Conservation (phyloP, 2,797 vertebrate species). For the Threskiornis aethiopicus region DNA sequence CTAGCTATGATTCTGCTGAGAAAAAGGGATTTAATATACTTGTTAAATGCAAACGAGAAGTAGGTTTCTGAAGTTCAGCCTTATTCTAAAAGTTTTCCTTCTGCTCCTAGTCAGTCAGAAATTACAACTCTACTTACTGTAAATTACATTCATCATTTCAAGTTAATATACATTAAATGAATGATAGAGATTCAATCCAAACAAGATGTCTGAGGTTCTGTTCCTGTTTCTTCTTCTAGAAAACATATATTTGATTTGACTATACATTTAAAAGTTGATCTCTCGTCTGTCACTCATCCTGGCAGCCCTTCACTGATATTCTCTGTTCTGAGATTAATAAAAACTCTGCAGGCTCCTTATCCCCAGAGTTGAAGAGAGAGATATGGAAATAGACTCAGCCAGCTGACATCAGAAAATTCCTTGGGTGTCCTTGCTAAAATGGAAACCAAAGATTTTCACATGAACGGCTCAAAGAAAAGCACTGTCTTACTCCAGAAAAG, state of each 20-base stretch:
- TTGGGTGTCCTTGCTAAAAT: not conserved
- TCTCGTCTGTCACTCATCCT: not conserved
- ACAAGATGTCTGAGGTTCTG: not conserved
- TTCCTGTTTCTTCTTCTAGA: not conserved
- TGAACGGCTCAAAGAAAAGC: not conserved
- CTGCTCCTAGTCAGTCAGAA: not conserved
- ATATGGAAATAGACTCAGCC: not conserved
- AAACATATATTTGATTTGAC: conserved; percentile 15
- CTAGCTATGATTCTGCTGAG: not conserved
- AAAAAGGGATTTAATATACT: not conserved
- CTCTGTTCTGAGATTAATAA: not conserved
- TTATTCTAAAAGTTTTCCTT: not conserved
- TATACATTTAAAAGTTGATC: not conserved
- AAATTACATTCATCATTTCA: not conserved
- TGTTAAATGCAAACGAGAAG: not conserved
- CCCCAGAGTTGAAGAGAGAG: not conserved
- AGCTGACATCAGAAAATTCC: not conserved
- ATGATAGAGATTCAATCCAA: not conserved
- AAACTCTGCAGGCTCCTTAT: not conserved
- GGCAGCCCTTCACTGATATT: not conserved
- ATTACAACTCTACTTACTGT: not conserved
- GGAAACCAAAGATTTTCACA: not conserved
- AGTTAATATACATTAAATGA: not conserved
- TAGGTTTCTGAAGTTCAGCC: not conserved
- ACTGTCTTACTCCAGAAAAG: not conserved